Evolutionary conservation across 1,140 invertebrate genomes (phyloP), one percentile per base, ranked within the genome.

Genomic region (Riptortus pedestris): DNA sequence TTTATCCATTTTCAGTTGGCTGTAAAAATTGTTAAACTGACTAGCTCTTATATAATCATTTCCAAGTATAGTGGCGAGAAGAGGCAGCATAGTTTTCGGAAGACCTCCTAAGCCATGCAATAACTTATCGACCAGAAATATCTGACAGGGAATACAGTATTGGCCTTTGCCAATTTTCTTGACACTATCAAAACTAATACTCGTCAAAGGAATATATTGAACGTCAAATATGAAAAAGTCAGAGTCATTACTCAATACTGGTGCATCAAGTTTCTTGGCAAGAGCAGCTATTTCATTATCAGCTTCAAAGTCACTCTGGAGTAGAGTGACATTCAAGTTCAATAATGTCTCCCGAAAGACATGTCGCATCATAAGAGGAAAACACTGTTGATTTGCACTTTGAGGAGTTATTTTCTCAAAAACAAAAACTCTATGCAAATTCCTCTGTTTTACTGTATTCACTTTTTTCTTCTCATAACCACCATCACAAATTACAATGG

Each of bases 211-310:
- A 65, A 94, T 87, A 70, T 92, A 93, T 2, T 81, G 71, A 1
- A 91, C 79, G 75, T 90, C 85, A 74, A 86, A 91, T 60, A 95
- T 85, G 72, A 84, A 93, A 77, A 93, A 96, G 78, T 96, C 93
- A 1, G 91, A 94, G 74, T 96, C 93, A 68, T 86, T 87, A 71
- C 89, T 93, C 0, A 96, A 70, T 12, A 95, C 83, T 2, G 91
- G 91, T 70, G 90, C 93, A 4, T 92, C 76, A n/a, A 66, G 48
- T 59, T 82, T 76, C 67, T 82, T 81, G 0, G 90, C 87, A 59
- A 94, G 70, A 0, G 83, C 82, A 1, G 89, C 89, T 62, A 93
- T 83, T 70, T 91, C 84, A 67, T 84, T 81, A 74, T 96, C 93
- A 45, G 91, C 91, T 77, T 95, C 92, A 75, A 88, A 92, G 63